Evolutionary conservation across 2,113 vertebrate species (phyloP).

Genomic region (Platichthys flesus): DNA sequence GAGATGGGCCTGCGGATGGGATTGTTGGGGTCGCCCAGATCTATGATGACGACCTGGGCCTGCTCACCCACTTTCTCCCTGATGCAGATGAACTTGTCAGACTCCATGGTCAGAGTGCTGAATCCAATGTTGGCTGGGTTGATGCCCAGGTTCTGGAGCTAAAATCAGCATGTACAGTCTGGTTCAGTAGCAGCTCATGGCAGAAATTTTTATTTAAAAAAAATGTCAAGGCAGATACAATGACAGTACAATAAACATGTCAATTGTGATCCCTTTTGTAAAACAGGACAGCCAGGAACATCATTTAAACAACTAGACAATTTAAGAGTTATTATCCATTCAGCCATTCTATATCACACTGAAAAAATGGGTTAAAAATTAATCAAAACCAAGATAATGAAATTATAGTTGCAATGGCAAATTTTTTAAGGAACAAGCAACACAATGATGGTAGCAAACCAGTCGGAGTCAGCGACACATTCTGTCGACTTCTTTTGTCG

Average conservation of each 20-base stretch:
- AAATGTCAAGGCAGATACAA: background rate
- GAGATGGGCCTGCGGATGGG: constrained; percentile 98
- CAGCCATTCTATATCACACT: too few species aligned
- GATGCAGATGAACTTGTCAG: constrained; percentile 99
- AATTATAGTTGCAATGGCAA: too few species aligned
- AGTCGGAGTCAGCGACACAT: background rate
- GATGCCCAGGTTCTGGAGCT: constrained; percentile 99
- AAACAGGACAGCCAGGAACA: too few species aligned
- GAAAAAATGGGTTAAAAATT: too few species aligned
- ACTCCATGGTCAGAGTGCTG: constrained; percentile 99
- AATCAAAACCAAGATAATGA: too few species aligned
- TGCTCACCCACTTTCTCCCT: constrained; percentile 99
- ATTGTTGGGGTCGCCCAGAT: constrained; percentile 97
- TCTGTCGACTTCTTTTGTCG: background rate
- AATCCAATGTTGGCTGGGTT: constrained; percentile 99
- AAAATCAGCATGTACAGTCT: background rate
- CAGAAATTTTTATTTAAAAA: too few species aligned
- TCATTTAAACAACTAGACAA: too few species aligned
- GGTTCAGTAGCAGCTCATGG: background rate
- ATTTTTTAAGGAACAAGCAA: background rate
- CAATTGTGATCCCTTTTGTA: too few species aligned
- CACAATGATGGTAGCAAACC: background rate
- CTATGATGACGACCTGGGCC: constrained; percentile 98
- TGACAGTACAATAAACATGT: too few species aligned
- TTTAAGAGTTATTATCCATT: too few species aligned